Evolutionary conservation across 2,113 vertebrate species (phyloP), one percentile per base, ranked within the genome.

Genomic region (Cygnus buccinator): DNA sequence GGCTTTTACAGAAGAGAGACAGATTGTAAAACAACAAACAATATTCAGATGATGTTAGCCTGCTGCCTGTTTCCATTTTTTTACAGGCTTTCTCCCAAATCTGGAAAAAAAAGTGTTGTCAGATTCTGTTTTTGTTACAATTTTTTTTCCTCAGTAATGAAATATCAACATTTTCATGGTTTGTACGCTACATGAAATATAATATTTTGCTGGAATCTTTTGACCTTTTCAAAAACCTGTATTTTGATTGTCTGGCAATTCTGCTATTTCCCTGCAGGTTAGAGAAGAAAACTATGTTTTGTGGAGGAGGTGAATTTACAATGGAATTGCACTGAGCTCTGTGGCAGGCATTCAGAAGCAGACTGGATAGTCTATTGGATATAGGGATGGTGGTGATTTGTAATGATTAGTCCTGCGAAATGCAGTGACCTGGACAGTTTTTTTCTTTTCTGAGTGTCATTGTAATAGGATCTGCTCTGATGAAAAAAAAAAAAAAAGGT

Each of bases 191-290:
- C 91, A 89, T 58, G 91, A 97, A 97, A 93, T 94, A 90, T 33
- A 95, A 91, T 95, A 95, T 95, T 96, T 95, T 92, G 52, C 95
- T 96, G 76, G 85, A 95, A 96, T 96, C 74, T 61, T 90, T 92
- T 97, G 97, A 97, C 97, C 96, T 97, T 97, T 97, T 97, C 90
- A 96, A 94, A 97, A 97, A 83, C 80, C 62, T 86, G 78, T 95
- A 91, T 91, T 97, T 96, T 96, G 93, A 96, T 96, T 89, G 93
- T 96, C 93, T 94, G 84, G 90, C 81, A 87, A 91, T 96, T 94
- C 87, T 96, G n/a, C 44, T 91, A 74, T 95, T 96, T 96, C 89
- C 93, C 95, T 96, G 85, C 57, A 95, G 96, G 93, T 91, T 94
- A 94, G 89, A 91, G 57, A 89, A 19, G 70, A 75, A 88, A 95